These are phyloP conservation scores for Melanotus villosus DNA, from an alignment of 2,888 invertebrate species.

Conservation along the genomic window DNA sequence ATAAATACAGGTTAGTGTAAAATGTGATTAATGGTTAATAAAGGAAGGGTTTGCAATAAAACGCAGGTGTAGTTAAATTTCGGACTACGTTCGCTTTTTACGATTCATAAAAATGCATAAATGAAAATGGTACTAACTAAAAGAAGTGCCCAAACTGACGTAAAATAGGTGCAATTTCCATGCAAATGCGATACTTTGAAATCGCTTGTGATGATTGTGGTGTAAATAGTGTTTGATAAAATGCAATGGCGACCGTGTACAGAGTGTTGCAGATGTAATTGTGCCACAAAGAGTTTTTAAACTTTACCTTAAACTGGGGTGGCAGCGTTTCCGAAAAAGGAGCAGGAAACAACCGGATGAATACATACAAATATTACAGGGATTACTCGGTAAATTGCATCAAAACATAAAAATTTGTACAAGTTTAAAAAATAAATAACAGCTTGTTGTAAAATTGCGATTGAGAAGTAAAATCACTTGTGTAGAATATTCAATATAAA, in stretches of 20 bases:
- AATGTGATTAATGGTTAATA: slow-evolving; percentile 28
- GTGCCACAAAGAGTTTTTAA: slow-evolving; percentile 24
- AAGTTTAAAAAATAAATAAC: slow-evolving; percentile 2
- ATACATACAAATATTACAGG: slow-evolving; percentile 37
- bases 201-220: too few relatives aligned
- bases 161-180: slow-evolving; percentile 1
- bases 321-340: slow-evolving; percentile 48
- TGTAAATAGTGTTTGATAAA: not conserved
- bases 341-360: slow-evolving; percentile 43
- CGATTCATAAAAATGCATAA: slow-evolving; percentile 2
- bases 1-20: slow-evolving; percentile 30
- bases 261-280: slow-evolving; percentile 17
- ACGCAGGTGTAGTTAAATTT: not conserved
- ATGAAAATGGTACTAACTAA: slow-evolving; percentile 8
- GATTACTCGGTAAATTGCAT: slow-evolving; percentile 13
- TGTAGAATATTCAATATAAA: too few relatives aligned
- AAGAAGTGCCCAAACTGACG: not conserved
- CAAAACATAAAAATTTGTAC: slow-evolving; percentile 12
- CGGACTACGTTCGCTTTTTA: not conserved
- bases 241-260: not conserved
- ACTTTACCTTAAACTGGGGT: slow-evolving; percentile 52
- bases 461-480: too few relatives aligned
- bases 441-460: too few relatives aligned
- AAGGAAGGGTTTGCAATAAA: not conserved
- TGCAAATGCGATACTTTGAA: not conserved